Base-by-base conservation (phyloP, 2,888 invertebrate genomes). In the Trichopria drosophilae region DNA sequence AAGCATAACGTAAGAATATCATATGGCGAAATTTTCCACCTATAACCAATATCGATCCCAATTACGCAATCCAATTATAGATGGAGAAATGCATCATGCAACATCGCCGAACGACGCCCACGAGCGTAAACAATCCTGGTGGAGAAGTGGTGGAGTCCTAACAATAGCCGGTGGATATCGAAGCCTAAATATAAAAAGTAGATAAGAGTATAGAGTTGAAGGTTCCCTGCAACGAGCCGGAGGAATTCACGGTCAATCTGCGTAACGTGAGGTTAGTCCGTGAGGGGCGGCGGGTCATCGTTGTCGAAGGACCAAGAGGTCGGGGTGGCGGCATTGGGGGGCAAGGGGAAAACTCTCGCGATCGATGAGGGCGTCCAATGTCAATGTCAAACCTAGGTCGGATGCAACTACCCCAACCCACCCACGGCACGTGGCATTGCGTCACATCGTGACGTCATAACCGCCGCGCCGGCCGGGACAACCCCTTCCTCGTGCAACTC, bases 321-420 rank as follows among this genome's bases (percentile, higher is more conserved):
- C 28, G 19, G 18, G 9, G 7, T 13, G n/a, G 35, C 18, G 35
- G 35, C 5, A 15, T 6, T 9, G 34, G 18, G 13, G 15, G 18
- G 6, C 7, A 6, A 19, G 31, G 29, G 51, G 55, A 55, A n/a
- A n/a, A n/a, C n/a, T n/a, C n/a, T n/a, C n/a, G n/a, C n/a, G 59
- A 65, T 65, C 65, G 68, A 66, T 67, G 60, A 60, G 59, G 59
- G 63, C 57, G 61, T 47, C 61, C 69, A 71, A 66, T 71, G 69
- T 71, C 71, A 71, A 71, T 71, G 71, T 71, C 71, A 67, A 60
- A 59, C 53, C 56, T 66, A 67, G 71, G 66, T 56, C 66, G 61
- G 56, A 45, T 47, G 46, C 46, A 53, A 43, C 16, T 45, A 42
- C 12, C 13, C 46, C 53, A 20, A 35, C 36, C 28, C 51, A 34